phyloP scores from a whole-genome alignment of 2,797 vertebrate genomes.

The Vipera latastei region DNA sequence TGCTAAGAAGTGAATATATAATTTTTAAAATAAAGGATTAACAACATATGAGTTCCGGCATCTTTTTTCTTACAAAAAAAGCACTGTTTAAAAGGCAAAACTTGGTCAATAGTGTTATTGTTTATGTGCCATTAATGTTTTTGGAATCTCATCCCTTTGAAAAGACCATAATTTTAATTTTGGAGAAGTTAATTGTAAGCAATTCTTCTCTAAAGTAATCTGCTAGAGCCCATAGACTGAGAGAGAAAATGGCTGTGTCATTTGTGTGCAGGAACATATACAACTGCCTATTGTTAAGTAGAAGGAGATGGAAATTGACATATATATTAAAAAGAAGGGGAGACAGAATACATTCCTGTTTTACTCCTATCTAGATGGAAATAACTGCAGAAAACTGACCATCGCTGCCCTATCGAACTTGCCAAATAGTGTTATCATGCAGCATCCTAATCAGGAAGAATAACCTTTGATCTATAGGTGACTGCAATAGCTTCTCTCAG shows the following conservation, averaged over 20 bases:
- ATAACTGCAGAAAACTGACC: neutral
- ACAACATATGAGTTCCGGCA: no score
- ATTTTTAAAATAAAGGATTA: no score
- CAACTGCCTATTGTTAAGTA: neutral
- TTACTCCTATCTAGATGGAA: neutral
- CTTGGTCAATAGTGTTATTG: neutral
- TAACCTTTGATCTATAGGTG: neutral
- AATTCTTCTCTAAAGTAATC: neutral
- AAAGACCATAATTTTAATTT: neutral
- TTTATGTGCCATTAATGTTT: neutral
- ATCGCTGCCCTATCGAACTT: neutral
- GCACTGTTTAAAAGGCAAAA: neutral
- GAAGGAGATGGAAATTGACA: neutral
- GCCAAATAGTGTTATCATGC: neutral
- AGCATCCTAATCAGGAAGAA: neutral
- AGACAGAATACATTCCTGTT: neutral
- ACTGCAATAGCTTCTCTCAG: neutral
- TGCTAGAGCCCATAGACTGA: neutral
- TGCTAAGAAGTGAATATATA: no score
- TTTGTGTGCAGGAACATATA: neutral
- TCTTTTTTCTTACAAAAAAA: no score
- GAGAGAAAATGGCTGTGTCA: neutral
- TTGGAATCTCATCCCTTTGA: neutral
- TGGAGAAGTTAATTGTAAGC: neutral
- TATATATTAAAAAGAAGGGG: neutral